Percentiles rank a stretch among this genome's conserved stretches.
phyloP scores from a whole-genome alignment of 2,888 invertebrate genomes.

The Synanthedon andrenaeformis region DNA sequence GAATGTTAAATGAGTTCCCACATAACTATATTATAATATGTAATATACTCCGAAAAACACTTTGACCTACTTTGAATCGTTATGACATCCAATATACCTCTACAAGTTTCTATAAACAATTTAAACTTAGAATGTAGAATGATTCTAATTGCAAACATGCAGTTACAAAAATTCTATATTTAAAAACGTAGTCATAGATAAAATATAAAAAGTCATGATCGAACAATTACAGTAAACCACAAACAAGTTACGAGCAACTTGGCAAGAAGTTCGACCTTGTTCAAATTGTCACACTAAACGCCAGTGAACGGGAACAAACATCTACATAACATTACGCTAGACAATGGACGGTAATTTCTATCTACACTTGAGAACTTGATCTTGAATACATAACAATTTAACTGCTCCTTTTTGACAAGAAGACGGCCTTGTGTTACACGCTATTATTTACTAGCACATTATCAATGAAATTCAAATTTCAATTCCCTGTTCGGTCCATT shows the following conservation, averaged over 20 bases:
- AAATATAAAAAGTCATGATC: background rate
- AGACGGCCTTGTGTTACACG: slow-evolving; percentile 2
- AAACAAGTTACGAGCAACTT: slow-evolving; percentile 1
- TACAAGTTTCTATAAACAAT: too few species aligned
- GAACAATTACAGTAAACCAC: background rate
- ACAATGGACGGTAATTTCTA: slow-evolving; percentile 30
- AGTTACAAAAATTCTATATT: too few species aligned
- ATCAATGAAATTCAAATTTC: too few species aligned
- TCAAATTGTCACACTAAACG: slow-evolving; percentile 31
- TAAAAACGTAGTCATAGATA: too few species aligned
- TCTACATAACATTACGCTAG: slow-evolving; percentile 30
- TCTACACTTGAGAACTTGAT: slow-evolving; percentile 22
- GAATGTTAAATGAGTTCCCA: too few species aligned
- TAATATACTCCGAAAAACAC: too few species aligned
- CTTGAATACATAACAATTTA: slow-evolving; percentile 16
- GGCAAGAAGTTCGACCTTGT: slow-evolving; percentile 32
- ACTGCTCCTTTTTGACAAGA: slow-evolving; percentile 9
- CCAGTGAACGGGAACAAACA: slow-evolving; percentile 37
- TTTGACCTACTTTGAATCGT: too few species aligned
- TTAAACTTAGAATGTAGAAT: too few species aligned
- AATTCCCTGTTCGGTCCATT: too few species aligned
- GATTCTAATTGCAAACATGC: too few species aligned
- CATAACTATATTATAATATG: too few species aligned
- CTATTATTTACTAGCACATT: background rate
- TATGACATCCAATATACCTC: too few species aligned